These are phyloP conservation scores for Dicaeum eximium DNA, from an alignment of 2,113 vertebrate species.

Conservation along the genomic window DNA sequence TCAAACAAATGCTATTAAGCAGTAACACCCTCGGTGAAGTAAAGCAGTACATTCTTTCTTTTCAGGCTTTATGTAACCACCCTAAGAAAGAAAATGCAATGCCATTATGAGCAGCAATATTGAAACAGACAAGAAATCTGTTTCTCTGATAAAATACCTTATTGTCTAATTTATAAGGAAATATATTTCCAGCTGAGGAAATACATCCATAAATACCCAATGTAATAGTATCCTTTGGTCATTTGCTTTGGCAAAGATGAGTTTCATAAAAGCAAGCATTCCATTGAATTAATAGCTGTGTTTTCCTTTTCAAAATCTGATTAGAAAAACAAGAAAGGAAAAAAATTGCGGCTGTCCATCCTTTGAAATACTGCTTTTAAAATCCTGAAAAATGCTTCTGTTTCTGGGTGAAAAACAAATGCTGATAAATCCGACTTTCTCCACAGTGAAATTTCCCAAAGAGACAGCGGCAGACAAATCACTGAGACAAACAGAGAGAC, in stretches of 20 bases:
- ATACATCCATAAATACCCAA: background rate
- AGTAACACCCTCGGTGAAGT: background rate
- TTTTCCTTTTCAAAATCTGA: slow-evolving; percentile 19
- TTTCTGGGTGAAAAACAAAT: background rate
- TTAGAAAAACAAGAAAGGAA: background rate
- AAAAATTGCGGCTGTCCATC: background rate
- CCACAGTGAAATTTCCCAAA: background rate
- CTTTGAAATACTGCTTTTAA: background rate
- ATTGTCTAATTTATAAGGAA: background rate
- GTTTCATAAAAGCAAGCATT: slow-evolving; percentile 6
- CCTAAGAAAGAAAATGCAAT: background rate
- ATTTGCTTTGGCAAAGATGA: background rate
- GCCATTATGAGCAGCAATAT: background rate
- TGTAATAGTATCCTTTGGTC: background rate
- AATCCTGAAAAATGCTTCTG: background rate
- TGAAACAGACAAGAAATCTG: background rate
- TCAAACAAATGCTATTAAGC: background rate
- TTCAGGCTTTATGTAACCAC: background rate
- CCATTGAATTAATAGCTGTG: background rate
- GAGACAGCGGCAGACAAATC: background rate
- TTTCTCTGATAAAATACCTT: background rate
- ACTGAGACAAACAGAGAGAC: background rate
- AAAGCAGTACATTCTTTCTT: background rate
- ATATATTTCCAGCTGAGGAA: background rate
- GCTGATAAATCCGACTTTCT: background rate